Evolutionary conservation across 2,888 invertebrate genomes (phyloP).

Genomic region (Ctenicera cuprea): DNA sequence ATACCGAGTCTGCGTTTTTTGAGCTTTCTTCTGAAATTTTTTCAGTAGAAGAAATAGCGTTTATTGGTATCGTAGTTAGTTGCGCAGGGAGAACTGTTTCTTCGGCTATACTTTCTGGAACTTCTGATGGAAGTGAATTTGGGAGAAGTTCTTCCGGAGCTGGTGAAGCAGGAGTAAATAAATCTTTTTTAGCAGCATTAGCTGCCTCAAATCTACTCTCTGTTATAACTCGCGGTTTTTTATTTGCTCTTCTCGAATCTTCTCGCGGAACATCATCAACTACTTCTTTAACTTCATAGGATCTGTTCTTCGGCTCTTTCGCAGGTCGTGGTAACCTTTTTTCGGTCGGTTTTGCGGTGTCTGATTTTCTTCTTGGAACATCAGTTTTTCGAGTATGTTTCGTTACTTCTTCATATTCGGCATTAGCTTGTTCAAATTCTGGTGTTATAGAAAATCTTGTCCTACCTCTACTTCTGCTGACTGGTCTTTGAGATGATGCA

Average conservation of each 20-base stretch:
- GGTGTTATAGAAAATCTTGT: conserved; percentile 66
- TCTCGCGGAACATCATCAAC: conserved; percentile 68
- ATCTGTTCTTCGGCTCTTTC: conserved; percentile 7
- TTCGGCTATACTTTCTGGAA: conserved; percentile 31
- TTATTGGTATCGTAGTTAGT: conserved; percentile 3
- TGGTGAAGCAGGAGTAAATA: conserved; percentile 42
- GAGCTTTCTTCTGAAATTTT: conserved; percentile 20
- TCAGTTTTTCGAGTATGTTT: conserved; percentile 48
- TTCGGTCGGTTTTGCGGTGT: conserved; percentile 53
- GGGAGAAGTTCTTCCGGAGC: conserved; percentile 45
- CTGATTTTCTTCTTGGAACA: conserved; percentile 59
- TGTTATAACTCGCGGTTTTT: conserved; percentile 65
- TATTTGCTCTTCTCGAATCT: conserved; percentile 53
- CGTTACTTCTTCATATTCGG: conserved; percentile 51
- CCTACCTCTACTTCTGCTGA: conserved; percentile 65
- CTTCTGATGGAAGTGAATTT: too few relatives aligned
- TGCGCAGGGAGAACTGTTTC: conserved; percentile 15
- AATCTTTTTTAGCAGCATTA: conserved; percentile 59
- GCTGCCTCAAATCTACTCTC: conserved; percentile 66
- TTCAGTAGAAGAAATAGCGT: conserved; percentile 27
- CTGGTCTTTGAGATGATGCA: conserved; percentile 58
- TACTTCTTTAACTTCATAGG: conserved; percentile 67
- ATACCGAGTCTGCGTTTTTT: background rate
- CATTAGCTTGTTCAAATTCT: conserved; percentile 62
- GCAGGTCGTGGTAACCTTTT: conserved; percentile 45